phyloP scores from a whole-genome alignment of 2,113 vertebrate species.

The Crotalus horridus region DNA sequence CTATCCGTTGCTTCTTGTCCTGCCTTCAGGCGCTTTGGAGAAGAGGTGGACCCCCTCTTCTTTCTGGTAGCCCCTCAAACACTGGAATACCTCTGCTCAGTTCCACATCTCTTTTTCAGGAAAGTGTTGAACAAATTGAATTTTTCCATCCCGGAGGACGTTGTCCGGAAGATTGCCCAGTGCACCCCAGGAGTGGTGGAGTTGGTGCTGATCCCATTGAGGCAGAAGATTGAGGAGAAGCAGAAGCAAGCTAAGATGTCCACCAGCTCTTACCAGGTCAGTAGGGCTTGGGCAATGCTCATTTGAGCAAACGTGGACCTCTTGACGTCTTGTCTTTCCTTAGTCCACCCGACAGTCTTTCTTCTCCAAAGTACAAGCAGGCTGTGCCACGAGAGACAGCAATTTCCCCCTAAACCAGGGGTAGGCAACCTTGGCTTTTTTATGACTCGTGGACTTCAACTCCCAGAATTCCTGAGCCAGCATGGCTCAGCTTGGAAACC shows the following conservation, averaged over 20 bases:
- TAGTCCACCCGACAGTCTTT: not conserved
- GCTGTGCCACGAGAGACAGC: not conserved
- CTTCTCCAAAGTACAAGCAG: not conserved
- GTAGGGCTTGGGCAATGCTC: not conserved
- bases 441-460: too few relatives aligned
- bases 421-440: too few relatives aligned
- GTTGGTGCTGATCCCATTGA: conserved; percentile 64
- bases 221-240: conserved; percentile 65
- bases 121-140: conserved; percentile 71
- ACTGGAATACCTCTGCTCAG: not conserved
- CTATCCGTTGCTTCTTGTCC: too few relatives aligned
- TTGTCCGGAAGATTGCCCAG: conserved; percentile 62
- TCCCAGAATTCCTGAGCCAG: too few relatives aligned
- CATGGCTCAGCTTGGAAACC: too few relatives aligned
- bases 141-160: conserved; percentile 56
- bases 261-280: conserved; percentile 51
- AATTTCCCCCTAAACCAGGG: too few relatives aligned
- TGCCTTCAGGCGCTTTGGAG: too few relatives aligned
- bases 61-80: too few relatives aligned
- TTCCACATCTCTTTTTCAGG: conserved; percentile 36
- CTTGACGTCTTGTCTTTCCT: not conserved
- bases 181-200: conserved; percentile 66
- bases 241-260: conserved; percentile 49
- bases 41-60: too few relatives aligned
- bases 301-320: fast-evolving